Evolutionary conservation across 2,888 invertebrate species (phyloP), one percentile per base, ranked within the genome.

Genomic region (Ariolimax columbianus): DNA sequence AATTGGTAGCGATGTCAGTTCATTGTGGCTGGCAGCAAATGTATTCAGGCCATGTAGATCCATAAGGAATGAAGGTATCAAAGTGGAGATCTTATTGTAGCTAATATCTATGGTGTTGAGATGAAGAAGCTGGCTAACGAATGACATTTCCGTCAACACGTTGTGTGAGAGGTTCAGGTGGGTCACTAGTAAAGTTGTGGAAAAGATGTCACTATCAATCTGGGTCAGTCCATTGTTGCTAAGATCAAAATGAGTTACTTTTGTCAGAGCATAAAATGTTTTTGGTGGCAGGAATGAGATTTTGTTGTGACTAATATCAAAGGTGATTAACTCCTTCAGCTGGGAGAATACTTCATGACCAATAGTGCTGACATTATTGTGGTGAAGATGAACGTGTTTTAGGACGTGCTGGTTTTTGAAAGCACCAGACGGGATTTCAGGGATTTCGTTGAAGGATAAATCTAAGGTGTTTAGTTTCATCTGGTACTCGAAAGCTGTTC

Each of bases 41-140:
- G 77, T 77, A 70, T 73, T 77, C 17, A 90, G 79, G 6, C 87
- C 86, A 2, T n/a, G 79, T 40, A 90, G 88, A 9, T 86, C 88
- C 23, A 73, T 72, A 77, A 91, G 88, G 36, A 86, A 75, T 33
- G 84, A 78, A 14, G 86, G 78, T 26, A 82, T 78, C 14, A 91
- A 73, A 4, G 70, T 68, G 11, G 86, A 51, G 0, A 90, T 78
- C 23, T 77, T 81, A 59, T 91, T 91, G 78, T 86, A 72, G 80
- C 89, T 89, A 0, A 89, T 83, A 77, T 91, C 90, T 51, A 90
- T 70, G n/a, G 51, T 38, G 36, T 72, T n/a, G n/a, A 87, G 75
- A 9, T 47, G 1, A 6, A 14, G 26, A 26, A 82, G 63, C 11
- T 79, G 38, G n/a, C 63, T 78, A 43, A 86, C 43, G 26, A 55